These are phyloP conservation scores for Passer montanus DNA, from an alignment of 2,113 vertebrate species.

Conservation along the genomic window DNA sequence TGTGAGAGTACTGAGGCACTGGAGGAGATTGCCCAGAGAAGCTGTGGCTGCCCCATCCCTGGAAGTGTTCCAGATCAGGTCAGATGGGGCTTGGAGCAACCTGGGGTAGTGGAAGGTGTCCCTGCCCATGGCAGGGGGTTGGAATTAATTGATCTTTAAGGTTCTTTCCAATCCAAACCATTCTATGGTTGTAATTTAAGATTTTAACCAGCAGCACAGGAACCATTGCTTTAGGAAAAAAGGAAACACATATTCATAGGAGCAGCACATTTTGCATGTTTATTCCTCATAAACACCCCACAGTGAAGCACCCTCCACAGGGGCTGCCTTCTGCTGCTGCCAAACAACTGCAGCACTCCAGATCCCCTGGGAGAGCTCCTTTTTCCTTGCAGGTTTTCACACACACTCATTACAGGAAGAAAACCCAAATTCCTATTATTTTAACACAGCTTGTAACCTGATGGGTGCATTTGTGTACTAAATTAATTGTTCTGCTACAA, in stretches of 20 bases:
- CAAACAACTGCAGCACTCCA: neutral
- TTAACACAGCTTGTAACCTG: neutral
- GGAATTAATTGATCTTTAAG: neutral
- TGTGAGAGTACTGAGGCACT: neutral
- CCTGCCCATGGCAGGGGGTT: neutral
- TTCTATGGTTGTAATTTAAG: neutral
- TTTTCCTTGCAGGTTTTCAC: neutral
- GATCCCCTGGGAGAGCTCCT: neutral
- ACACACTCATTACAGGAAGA: neutral
- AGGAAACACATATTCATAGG: neutral
- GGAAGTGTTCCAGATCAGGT: neutral
- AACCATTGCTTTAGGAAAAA: neutral
- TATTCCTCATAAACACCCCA: neutral
- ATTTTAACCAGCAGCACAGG: neutral
- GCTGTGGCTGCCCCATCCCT: neutral
- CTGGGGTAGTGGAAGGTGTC: neutral
- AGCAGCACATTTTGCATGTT: neutral
- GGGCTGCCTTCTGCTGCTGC: neutral
- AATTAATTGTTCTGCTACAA: neutral
- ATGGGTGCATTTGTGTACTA: neutral
- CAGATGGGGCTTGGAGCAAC: neutral
- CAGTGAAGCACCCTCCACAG: accelerated
- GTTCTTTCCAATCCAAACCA: neutral
- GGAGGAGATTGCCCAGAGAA: neutral
- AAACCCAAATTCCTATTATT: neutral